Evolutionary conservation across 1,140 invertebrate genomes (phyloP), one percentile per base, ranked within the genome.

Genomic region (Trichonephila inaurata): DNA sequence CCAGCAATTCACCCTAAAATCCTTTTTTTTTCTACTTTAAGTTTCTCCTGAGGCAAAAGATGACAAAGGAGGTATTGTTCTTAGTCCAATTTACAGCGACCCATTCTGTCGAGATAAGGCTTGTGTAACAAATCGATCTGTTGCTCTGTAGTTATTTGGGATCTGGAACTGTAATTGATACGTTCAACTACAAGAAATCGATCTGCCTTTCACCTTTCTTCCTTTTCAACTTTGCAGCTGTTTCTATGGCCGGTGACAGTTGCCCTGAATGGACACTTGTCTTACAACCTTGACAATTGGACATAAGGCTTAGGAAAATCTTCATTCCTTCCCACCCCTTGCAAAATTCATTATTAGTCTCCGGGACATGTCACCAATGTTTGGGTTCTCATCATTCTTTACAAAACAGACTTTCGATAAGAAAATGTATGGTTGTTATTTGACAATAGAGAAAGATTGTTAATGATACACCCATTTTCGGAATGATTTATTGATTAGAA

Each of bases 161-260:
- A 94, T 64, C 62, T 88, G 87, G 88, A 94, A 85, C 62, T 88
- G 92, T 94, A 94, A 94, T 94, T 94, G 92, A 94, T 94, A 94
- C 92, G 87, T 90, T 82, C 81, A 90, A 66, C 87, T 83, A 88
- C 51, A 60, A 77, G 44, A 77, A 64, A 94, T 94, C 92, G 92
- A 94, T 94, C 33, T 86, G 24, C 21, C 64, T 93, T 88, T 88
- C 66, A 87, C 64, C 60, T 88, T 86, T 87, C 62, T 66, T 85
- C 24, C 91, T 58, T 87, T 87, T 88, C 66, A 93, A 87, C 69
- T 92, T 93, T 60, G 28, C 83, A 93, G 92, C 64, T 81, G 85
- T 62, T 86, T 69, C 82, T 18, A 82, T n/a, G 40, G 82, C 62
- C 24, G 86, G 44, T 86, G 91, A 86, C 92, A 88, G 92, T 86